phyloP scores from a whole-genome alignment of 2,797 vertebrate genomes.

The Ambastaia sidthimunki region DNA sequence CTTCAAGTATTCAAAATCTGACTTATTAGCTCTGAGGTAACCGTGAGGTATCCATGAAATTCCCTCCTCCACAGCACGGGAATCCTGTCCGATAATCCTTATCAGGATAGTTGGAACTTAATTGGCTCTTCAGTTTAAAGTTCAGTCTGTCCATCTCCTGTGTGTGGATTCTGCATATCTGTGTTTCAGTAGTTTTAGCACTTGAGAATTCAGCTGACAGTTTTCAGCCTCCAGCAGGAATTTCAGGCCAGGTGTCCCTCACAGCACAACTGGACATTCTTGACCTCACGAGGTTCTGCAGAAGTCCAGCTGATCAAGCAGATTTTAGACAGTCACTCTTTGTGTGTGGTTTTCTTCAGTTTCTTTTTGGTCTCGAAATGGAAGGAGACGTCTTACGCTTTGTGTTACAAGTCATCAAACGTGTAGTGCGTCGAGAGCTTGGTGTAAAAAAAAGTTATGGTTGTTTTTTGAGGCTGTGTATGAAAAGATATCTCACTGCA shows the following conservation, averaged over 20 bases:
- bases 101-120: neutral
- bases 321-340: neutral
- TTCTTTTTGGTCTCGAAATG: no score
- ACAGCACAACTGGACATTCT: slow-evolving; percentile 36
- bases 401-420: slow-evolving; percentile 1
- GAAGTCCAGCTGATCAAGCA: slow-evolving; percentile 9
- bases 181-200: neutral
- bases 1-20: slow-evolving; percentile 29
- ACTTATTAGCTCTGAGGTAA: slow-evolving; percentile 35
- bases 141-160: neutral
- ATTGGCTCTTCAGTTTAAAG: neutral
- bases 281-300: slow-evolving; percentile 29
- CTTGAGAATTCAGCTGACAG: neutral
- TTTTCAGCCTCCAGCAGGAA: slow-evolving; percentile 22
- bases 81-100: slow-evolving; percentile 12
- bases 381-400: neutral
- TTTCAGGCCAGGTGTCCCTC: slow-evolving; percentile 35
- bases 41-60: slow-evolving; percentile 20
- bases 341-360: neutral
- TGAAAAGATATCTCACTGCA: neutral
- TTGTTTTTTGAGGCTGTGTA: neutral
- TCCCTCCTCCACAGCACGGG: slow-evolving; percentile 1
- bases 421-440: neutral
- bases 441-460: neutral
- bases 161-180: neutral